These are phyloP conservation scores for Mycetomoellerius zeteki DNA, from an alignment of 1,140 invertebrate species.

Conservation along the genomic window DNA sequence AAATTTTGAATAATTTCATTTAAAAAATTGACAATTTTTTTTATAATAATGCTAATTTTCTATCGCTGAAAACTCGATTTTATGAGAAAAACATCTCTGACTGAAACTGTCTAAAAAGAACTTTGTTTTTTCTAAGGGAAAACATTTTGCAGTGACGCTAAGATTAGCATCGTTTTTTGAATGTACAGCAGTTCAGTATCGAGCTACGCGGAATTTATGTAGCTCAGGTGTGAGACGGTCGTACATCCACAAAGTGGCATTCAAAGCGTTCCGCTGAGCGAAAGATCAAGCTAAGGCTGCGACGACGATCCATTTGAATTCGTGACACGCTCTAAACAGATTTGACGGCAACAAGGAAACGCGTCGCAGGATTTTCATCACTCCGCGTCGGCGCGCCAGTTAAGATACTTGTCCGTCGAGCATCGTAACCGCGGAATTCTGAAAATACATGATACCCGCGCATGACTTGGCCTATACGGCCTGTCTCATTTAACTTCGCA, in stretches of 20 bases:
- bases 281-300: neutral
- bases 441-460: conserved; percentile 73
- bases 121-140: neutral
- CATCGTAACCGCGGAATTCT: conserved; percentile 55
- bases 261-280: conserved; percentile 53
- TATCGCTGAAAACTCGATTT: neutral
- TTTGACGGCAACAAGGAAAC: conserved; percentile 57
- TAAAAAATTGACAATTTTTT: neutral
- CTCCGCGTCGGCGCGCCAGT: neutral
- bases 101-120: neutral
- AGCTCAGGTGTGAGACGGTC: conserved; percentile 28
- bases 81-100: neutral
- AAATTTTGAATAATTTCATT: too few relatives aligned
- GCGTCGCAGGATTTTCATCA: conserved; percentile 31
- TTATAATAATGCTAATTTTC: neutral
- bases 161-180: conserved; percentile 2
- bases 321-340: conserved; percentile 73
- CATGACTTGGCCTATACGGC: conserved; percentile 69
- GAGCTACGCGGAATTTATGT: conserved; percentile 10
- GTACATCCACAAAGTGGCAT: conserved; percentile 12
- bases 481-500: conserved; percentile 13
- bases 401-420: conserved; percentile 38
- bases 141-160: neutral
- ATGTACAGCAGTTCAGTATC: neutral
- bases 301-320: conserved; percentile 65